Evolutionary conservation across 1,140 invertebrate species (phyloP), one percentile per base, ranked within the genome.

Genomic region (Mercenaria mercenaria): DNA sequence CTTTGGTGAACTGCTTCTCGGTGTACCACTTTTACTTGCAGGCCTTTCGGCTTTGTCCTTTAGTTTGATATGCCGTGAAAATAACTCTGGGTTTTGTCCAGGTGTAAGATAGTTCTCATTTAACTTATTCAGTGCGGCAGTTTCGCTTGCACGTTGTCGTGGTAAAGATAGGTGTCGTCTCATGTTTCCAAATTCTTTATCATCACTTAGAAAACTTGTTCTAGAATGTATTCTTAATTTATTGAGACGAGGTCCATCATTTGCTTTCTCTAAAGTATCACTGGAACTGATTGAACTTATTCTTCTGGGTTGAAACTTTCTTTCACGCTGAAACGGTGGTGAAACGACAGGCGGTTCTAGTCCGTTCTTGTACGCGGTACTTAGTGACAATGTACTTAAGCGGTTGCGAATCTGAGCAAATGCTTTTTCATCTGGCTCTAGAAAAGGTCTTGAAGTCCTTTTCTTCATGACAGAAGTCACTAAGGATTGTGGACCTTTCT

Each of bases 61-160:
- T 32, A 59, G 6, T 74, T 37, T 76, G 15, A 83, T 76, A 39
- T 76, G 88, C 26, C 69, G 20, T 47, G 80, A 76, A 61, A 76
- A 89, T 64, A 89, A 50, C 26, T 83, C 81, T 34, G 80, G 81
- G 59, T 89, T 89, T 76, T 83, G 81, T 29, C 50, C 47, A n/a
- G 79, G 69, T 23, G 88, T 83, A 59, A 84, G 56, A 32, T 52
- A 52, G 37, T 72, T 84, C 32, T 83, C 88, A 61, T 77, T 77
- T 20, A 83, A 39, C 47, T 84, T 89, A 47, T 76, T 74, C 10
- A 74, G 32, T 2, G 69, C 69, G 23, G 67, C 80, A 61, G 80
- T 72, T 32, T 83, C 81, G 32, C 80, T 89, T 23, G 81, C 88
- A 0, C 88, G n/a, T 8, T 52, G 34, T 61, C 15, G n/a, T 18